Evolutionary conservation across 1,140 invertebrate species (phyloP).

Genomic region (Brachionus sp.): DNA sequence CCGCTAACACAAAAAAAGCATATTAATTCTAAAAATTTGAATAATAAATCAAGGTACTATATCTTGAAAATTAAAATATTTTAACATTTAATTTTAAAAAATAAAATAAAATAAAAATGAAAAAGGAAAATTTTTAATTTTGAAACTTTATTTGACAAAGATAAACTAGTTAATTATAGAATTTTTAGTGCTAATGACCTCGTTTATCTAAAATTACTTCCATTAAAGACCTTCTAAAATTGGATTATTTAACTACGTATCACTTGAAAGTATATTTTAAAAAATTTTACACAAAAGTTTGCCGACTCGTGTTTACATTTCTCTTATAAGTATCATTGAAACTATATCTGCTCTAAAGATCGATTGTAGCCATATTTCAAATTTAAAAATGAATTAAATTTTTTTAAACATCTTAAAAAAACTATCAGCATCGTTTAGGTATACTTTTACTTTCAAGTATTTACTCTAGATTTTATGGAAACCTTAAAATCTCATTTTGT

Average conservation of each 20-base stretch:
- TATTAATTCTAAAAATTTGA: neutral
- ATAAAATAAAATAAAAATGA: neutral
- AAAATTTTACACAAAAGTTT: neutral
- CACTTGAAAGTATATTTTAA: neutral
- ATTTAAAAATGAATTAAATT: neutral
- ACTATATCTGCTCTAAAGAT: neutral
- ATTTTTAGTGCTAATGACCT: neutral
- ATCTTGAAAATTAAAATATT: neutral
- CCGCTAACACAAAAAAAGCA: too few species aligned
- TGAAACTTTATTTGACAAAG: neutral
- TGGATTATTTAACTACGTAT: conserved; percentile 3
- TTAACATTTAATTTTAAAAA: neutral
- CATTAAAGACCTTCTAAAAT: neutral
- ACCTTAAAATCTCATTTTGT: neutral
- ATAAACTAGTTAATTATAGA: neutral
- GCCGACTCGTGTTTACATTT: neutral
- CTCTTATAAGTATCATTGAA: neutral
- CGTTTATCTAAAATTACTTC: neutral
- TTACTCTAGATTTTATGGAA: neutral
- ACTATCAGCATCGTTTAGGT: neutral
- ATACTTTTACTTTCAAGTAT: neutral
- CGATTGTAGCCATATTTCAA: neutral
- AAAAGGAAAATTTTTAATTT: neutral
- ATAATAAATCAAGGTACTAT: neutral
- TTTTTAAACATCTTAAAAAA: neutral